These are phyloP conservation scores for Cerceris ruficornis DNA, from an alignment of 2,888 invertebrate species.

Conservation along the genomic window DNA sequence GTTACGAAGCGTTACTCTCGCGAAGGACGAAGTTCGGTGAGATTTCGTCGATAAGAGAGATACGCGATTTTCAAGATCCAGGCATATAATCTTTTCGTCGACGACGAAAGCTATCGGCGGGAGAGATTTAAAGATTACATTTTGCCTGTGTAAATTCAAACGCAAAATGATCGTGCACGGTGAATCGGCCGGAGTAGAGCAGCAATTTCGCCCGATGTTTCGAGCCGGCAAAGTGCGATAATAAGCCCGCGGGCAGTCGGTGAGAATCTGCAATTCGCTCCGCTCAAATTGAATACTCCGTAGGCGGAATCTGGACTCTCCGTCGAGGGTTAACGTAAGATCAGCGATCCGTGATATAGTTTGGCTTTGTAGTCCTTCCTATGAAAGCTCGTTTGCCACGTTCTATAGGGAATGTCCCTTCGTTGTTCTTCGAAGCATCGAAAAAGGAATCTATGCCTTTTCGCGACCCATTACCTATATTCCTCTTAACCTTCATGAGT, in stretches of 20 bases:
- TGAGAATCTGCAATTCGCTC: constrained; percentile 78
- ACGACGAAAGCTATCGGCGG: neutral
- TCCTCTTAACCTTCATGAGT: neutral
- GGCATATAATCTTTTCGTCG: neutral
- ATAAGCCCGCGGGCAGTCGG: constrained; percentile 79
- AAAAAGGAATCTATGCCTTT: constrained; percentile 40
- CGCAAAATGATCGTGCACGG: constrained; percentile 46
- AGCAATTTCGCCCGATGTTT: constrained; percentile 71
- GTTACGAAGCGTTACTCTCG: too few relatives aligned
- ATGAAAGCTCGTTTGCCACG: constrained; percentile 57
- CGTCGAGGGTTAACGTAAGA: constrained; percentile 75
- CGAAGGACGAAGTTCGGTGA: too few relatives aligned
- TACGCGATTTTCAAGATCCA: neutral
- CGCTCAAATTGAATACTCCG: constrained; percentile 78
- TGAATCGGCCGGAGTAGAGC: constrained; percentile 54
- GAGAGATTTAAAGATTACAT: constrained; percentile 8
- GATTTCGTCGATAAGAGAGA: too few relatives aligned
- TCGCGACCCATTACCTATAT: constrained; percentile 47
- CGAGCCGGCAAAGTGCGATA: constrained; percentile 78
- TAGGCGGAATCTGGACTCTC: constrained; percentile 73
- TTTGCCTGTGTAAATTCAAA: constrained; percentile 48
- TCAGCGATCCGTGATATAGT: constrained; percentile 77
- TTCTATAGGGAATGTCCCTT: constrained; percentile 49
- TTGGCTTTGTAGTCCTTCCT: constrained; percentile 70
- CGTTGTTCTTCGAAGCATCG: neutral